These are phyloP conservation scores for Drosophila barbarae DNA, from an alignment of 2,888 invertebrate species.

Conservation along the genomic window DNA sequence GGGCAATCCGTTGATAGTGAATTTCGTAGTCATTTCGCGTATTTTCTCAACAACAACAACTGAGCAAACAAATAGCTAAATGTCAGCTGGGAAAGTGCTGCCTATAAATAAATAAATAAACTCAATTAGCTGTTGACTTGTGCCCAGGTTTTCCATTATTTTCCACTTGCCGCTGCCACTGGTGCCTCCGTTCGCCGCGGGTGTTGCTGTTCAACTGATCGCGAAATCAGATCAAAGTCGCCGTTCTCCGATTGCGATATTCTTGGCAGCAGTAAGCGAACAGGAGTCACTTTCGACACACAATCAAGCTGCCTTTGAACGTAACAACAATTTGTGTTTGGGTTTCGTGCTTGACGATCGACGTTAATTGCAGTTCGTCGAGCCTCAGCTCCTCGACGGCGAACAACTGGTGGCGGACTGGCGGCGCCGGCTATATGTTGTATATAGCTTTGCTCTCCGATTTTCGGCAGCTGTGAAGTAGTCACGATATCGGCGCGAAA, in stretches of 20 bases:
- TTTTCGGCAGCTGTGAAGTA: slow-evolving; percentile 31
- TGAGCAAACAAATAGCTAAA: slow-evolving; percentile 15
- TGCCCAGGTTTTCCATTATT: slow-evolving; percentile 16
- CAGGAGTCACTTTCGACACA: slow-evolving; percentile 10
- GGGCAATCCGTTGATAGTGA: slow-evolving; percentile 67
- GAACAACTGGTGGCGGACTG: background rate
- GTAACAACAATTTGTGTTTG: slow-evolving; percentile 15
- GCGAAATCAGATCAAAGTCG: slow-evolving; percentile 11
- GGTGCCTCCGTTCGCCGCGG: slow-evolving; percentile 31
- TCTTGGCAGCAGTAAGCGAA: slow-evolving; percentile 29
- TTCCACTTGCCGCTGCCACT: slow-evolving; percentile 6
- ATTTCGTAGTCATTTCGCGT: slow-evolving; percentile 61
- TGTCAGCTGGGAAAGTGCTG: slow-evolving; percentile 27
- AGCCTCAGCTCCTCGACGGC: slow-evolving; percentile 12
- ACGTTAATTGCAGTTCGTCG: slow-evolving; percentile 22
- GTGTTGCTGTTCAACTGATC: slow-evolving; percentile 48
- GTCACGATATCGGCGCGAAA: slow-evolving; percentile 35
- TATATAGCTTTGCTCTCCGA: slow-evolving; percentile 2
- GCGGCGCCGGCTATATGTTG: slow-evolving; percentile 3
- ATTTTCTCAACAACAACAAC: slow-evolving; percentile 7
- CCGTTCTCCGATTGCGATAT: slow-evolving; percentile 37
- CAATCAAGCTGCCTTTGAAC: slow-evolving; percentile 8
- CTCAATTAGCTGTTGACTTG: slow-evolving; percentile 23
- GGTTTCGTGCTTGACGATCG: slow-evolving; percentile 23
- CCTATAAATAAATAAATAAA: slow-evolving; percentile 31